Evolutionary conservation across 2,888 invertebrate genomes (phyloP).

Genomic region (Drosophila sordidula): DNA sequence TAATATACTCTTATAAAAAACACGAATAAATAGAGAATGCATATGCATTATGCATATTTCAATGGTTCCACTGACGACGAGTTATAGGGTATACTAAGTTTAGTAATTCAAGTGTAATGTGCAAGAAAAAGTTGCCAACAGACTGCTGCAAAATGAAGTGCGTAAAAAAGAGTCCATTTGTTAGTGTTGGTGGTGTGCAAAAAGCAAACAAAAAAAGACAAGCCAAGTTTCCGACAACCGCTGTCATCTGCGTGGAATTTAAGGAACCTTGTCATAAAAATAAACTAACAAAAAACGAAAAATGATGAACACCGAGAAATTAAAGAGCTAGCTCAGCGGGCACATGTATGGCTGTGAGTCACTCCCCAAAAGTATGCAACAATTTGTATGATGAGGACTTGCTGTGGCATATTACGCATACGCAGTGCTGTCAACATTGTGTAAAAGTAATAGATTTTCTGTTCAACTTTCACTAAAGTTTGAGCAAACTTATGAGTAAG

Average conservation of each 20-base stretch:
- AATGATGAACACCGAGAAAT: slow-evolving; percentile 12
- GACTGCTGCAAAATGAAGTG: slow-evolving; percentile 54
- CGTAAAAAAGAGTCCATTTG: slow-evolving; percentile 61
- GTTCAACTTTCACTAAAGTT: background rate
- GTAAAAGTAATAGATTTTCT: background rate
- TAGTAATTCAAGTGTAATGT: slow-evolving; percentile 2
- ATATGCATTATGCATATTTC: too few relatives aligned
- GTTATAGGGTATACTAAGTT: slow-evolving; percentile 2
- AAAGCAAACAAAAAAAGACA: slow-evolving; percentile 14
- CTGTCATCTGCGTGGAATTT: slow-evolving; percentile 52
- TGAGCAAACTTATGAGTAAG: slow-evolving; percentile 1
- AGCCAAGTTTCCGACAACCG: slow-evolving; percentile 68
- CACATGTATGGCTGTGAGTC: slow-evolving; percentile 1
- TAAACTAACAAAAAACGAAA: slow-evolving; percentile 9
- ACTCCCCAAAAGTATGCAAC: slow-evolving; percentile 52
- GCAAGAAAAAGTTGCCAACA: slow-evolving; percentile 30
- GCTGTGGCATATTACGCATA: slow-evolving; percentile 22
- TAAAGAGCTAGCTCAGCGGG: slow-evolving; percentile 8
- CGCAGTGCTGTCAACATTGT: slow-evolving; percentile 4
- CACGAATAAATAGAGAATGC: too few relatives aligned
- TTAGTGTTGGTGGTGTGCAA: slow-evolving; percentile 39
- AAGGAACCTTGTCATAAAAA: slow-evolving; percentile 20
- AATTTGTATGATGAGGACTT: background rate
- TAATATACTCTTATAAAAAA: too few relatives aligned
- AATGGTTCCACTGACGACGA: background rate